Evolutionary conservation across 2,888 invertebrate genomes (phyloP), one percentile per base, ranked within the genome.

Genomic region (Epinotia demarniana): DNA sequence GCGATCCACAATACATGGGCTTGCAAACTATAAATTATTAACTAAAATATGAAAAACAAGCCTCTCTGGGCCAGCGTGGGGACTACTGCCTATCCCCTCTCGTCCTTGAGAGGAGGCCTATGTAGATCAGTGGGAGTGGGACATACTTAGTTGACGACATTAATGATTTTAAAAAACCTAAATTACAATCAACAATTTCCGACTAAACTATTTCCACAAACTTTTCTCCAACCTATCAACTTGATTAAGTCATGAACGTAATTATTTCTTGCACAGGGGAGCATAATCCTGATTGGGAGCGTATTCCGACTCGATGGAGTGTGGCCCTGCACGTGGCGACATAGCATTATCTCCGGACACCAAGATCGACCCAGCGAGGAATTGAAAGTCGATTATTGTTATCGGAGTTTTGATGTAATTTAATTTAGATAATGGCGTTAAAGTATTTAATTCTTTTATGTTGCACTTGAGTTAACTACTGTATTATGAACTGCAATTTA

Each of bases 271-370:
- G 86, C 89, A 87, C 89, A 81, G 84, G 90, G 92, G 92, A 92
- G 91, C 91, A 90, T 93, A 93, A 93, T 93, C 93, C 93, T 92
- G 92, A 93, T 93, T 93, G 93, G 93, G 89, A 88, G 89, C 90
- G 91, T 92, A 92, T 93, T 91, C 90, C 89, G 88, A 91, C 84
- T 88, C 92, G 92, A 92, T 92, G 91, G 90, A 92, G 92, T 92
- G 92, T 91, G 89, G 83, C 81, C 81, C 81, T 86, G 89, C 93
- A 92, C 93, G 93, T 92, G 92, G 81, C 88, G 78, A 83, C 81
- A 85, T 87, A 77, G 83, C 81, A 85, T 87, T 90, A 89, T 91
- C 88, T 87, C 39, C 60, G 58, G 70, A 70, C 60, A 6, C 70
- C 49, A 68, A 66, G 70, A 70, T 70, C 33, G 74, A 66, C 72